Conservation (phyloP, 2,888 invertebrate species). For the Byasa hedistus region DNA sequence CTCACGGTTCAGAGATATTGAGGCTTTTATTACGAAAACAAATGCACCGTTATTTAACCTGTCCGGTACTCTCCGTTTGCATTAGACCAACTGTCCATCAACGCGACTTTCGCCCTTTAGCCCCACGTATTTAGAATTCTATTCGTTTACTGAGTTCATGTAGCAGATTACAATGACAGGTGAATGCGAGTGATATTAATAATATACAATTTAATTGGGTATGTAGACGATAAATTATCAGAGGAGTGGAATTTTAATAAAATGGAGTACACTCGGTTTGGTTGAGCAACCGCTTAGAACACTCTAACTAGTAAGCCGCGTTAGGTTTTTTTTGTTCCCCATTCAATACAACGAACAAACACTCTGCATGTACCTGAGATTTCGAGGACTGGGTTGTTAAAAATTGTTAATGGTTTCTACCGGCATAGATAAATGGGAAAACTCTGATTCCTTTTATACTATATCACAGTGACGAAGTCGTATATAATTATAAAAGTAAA, state of each 20-base stretch:
- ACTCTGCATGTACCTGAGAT: slow-evolving; percentile 25
- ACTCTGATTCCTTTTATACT: not conserved
- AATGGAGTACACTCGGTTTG: slow-evolving; percentile 5
- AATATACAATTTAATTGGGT: slow-evolving; percentile 63
- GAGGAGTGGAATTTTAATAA: slow-evolving; percentile 41
- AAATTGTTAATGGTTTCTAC: slow-evolving; percentile 22
- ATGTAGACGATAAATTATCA: slow-evolving; percentile 46
- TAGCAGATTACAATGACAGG: slow-evolving; percentile 55
- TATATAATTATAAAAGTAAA: not conserved
- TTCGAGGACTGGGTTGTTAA: slow-evolving; percentile 25
- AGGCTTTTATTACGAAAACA: slow-evolving; percentile 67
- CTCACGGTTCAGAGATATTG: slow-evolving; percentile 57
- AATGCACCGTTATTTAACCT: slow-evolving; percentile 65
- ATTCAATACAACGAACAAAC: slow-evolving; percentile 20
- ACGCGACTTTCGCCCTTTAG: slow-evolving; percentile 41
- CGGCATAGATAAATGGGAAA: slow-evolving; percentile 9
- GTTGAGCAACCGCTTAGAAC: slow-evolving; percentile 15
- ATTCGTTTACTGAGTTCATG: slow-evolving; percentile 27
- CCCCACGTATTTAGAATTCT: slow-evolving; percentile 35
- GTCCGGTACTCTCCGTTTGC: slow-evolving; percentile 44
- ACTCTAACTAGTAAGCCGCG: slow-evolving; percentile 1
- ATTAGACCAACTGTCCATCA: slow-evolving; percentile 35
- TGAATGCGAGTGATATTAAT: slow-evolving; percentile 59
- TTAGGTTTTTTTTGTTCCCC: slow-evolving; percentile 18
- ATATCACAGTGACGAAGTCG: not conserved